Conservation (phyloP, 2,113 vertebrate genomes). For the Monopterus albus region DNA sequence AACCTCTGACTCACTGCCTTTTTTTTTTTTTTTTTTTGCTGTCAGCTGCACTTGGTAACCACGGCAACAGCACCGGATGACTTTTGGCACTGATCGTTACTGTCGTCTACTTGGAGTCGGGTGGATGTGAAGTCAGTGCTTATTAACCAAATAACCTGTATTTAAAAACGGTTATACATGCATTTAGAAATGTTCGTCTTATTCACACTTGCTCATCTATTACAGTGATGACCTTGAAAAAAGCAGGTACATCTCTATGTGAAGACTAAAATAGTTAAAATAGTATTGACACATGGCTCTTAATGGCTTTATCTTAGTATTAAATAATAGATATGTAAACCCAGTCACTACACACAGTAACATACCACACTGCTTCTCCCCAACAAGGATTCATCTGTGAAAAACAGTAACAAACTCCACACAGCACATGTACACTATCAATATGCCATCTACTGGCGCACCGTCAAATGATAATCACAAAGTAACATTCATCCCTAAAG, state of each 20-base stretch:
- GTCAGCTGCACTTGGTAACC: constrained; percentile 34
- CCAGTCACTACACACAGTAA: constrained; percentile 36
- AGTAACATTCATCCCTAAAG: constrained; percentile 43
- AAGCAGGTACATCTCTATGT: constrained; percentile 43
- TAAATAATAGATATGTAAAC: constrained; percentile 53
- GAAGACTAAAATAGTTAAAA: constrained; percentile 80
- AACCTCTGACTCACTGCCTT: accelerated
- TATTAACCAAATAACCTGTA: background rate
- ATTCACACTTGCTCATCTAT: constrained; percentile 5
- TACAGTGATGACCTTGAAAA: constrained; percentile 38
- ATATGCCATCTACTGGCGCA: constrained; percentile 12
- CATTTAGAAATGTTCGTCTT: constrained; percentile 57
- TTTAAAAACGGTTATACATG: constrained; percentile 27
- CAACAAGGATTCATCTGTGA: constrained; percentile 34
- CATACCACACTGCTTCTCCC: constrained; percentile 34
- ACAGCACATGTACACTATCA: constrained; percentile 37
- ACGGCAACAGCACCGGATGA: constrained; percentile 37
- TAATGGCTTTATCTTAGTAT: constrained; percentile 57
- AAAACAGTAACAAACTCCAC: constrained; percentile 33
- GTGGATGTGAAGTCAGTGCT: constrained; percentile 14
- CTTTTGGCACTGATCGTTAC: constrained; percentile 7
- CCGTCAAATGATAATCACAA: constrained; percentile 30
- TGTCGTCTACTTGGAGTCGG: constrained; percentile 3
- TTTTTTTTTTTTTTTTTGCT: background rate
- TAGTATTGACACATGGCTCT: constrained; percentile 75